Conservation (phyloP, 2,113 vertebrate genomes). For the Piprites chloris region DNA sequence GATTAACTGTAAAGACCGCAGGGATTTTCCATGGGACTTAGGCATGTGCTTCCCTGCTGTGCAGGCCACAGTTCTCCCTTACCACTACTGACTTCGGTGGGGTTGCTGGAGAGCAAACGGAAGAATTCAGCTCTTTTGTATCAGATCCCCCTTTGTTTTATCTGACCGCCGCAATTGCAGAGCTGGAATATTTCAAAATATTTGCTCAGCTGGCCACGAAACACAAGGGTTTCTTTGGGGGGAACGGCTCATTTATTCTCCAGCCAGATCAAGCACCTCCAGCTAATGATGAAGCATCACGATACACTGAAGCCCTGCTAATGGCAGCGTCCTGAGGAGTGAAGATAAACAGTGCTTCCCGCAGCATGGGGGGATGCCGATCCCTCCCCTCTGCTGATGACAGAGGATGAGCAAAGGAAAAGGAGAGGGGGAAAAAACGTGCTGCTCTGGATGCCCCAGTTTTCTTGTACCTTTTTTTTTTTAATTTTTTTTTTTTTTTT, state of each 20-base stretch:
- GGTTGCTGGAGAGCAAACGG: background rate
- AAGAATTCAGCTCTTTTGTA: constrained; percentile 48
- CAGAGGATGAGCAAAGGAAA: constrained; percentile 37
- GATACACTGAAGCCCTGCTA: constrained; percentile 17
- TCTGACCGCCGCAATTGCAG: background rate
- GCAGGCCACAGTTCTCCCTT: background rate
- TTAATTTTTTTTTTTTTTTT: background rate
- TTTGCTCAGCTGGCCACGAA: constrained; percentile 46
- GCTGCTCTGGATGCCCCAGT: constrained; percentile 26
- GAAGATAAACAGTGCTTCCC: constrained; percentile 32
- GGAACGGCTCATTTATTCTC: constrained; percentile 23
- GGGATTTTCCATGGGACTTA: constrained; percentile 33
- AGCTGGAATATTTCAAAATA: constrained; percentile 54
- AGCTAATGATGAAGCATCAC: constrained; percentile 37
- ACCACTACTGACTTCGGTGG: fast-evolving
- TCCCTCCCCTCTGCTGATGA: constrained; percentile 44
- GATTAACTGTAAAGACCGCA: constrained; percentile 51
- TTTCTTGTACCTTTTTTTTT: background rate
- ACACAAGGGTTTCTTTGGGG: background rate
- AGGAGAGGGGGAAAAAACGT: background rate
- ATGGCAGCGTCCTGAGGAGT: constrained; percentile 39
- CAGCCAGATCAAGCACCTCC: constrained; percentile 45
- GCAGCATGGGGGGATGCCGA: constrained; percentile 15
- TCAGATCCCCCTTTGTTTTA: constrained; percentile 42
- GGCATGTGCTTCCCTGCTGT: background rate